Evolutionary conservation across 2,888 invertebrate genomes (phyloP).

Genomic region (Ennomos fuscantarius): DNA sequence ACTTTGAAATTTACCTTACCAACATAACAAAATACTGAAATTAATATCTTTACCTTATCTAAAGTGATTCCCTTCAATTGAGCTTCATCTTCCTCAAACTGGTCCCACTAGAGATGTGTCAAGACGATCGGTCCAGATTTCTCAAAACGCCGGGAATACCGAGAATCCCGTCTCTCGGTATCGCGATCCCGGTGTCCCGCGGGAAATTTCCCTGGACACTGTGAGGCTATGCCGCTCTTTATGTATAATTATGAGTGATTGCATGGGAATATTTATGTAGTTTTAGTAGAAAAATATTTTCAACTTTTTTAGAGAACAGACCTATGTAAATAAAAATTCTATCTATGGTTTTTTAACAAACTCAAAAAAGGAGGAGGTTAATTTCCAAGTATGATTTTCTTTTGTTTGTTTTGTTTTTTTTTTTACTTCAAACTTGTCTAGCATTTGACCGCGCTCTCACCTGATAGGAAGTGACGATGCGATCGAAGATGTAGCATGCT

Average conservation of each 20-base stretch:
- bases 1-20: too few relatives aligned
- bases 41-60: too few relatives aligned
- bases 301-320: background rate
- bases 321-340: background rate
- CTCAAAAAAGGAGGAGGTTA: too few relatives aligned
- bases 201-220: slow-evolving; percentile 35
- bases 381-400: too few relatives aligned
- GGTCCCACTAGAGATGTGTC: slow-evolving; percentile 12
- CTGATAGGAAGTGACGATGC: too few relatives aligned
- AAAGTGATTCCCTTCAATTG: too few relatives aligned
- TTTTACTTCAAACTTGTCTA: too few relatives aligned
- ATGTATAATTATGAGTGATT: slow-evolving; percentile 8
- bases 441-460: too few relatives aligned
- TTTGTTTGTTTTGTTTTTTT: too few relatives aligned
- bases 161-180: slow-evolving; percentile 11
- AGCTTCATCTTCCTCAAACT: background rate
- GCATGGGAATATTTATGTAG: slow-evolving; percentile 34
- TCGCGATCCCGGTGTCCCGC: slow-evolving; percentile 26
- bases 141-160: slow-evolving; percentile 16
- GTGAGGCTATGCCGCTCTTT: slow-evolving; percentile 26
- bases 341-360: too few relatives aligned
- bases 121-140: slow-evolving; percentile 10
- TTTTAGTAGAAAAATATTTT: slow-evolving; percentile 28
- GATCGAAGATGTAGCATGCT: too few relatives aligned
- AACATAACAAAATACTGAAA: too few relatives aligned